Conservation (phyloP, 2,797 vertebrate genomes). For the Onychomys arenicola region DNA sequence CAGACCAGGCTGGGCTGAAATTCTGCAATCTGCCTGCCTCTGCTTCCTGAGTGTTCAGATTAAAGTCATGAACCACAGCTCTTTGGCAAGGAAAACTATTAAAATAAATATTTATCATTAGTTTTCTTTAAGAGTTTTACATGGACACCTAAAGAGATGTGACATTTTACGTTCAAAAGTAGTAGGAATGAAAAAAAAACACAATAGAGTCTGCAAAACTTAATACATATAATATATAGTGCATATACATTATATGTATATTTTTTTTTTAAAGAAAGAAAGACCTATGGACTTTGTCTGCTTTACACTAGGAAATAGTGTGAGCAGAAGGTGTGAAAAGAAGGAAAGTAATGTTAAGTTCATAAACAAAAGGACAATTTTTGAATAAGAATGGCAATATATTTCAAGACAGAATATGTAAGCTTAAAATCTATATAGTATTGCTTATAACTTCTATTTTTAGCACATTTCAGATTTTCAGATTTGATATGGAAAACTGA, state of each 20-base stretch:
- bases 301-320: neutral
- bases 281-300: neutral
- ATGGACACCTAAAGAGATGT: neutral
- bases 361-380: neutral
- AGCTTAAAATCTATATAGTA: neutral
- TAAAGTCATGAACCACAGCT: neutral
- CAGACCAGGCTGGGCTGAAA: neutral
- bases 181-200: neutral
- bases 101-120: neutral
- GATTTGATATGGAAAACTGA: neutral
- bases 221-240: too few relatives aligned
- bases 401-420: neutral
- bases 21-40: neutral
- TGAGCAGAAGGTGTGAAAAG: neutral
- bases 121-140: neutral
- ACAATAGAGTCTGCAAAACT: too few relatives aligned
- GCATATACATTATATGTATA: too few relatives aligned
- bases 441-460: neutral
- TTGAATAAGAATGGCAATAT: neutral
- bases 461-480: conserved; percentile 33
- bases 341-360: neutral
- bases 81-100: neutral
- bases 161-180: neutral
- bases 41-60: neutral
- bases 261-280: too few relatives aligned